Percentiles rank a stretch among this genome's conserved stretches.
Conservation (phyloP, 2,888 invertebrate species). For the Euzophera pinguis region DNA sequence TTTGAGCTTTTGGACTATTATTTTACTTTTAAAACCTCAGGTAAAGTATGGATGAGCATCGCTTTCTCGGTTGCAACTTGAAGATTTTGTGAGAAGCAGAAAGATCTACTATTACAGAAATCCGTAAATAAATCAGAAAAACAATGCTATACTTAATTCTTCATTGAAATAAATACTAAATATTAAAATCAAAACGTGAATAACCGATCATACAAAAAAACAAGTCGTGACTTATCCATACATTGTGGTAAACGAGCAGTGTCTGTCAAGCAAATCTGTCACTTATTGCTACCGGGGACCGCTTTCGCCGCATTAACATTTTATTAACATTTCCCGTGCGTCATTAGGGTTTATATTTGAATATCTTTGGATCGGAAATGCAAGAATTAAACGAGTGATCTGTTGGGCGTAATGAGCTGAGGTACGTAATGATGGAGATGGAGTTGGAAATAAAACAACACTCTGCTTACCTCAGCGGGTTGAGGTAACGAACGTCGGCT, state of each 20-base stretch:
- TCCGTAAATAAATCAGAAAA: not conserved
- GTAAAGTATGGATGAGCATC: too few relatives aligned
- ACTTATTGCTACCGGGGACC: constrained; percentile 67
- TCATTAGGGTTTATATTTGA: constrained; percentile 78
- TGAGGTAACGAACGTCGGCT: constrained; percentile 49
- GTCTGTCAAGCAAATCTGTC: constrained; percentile 78
- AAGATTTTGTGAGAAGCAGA: too few relatives aligned
- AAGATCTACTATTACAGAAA: too few relatives aligned
- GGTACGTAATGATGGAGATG: constrained; percentile 71
- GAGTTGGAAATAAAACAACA: constrained; percentile 63
- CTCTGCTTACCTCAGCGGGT: constrained; percentile 62
- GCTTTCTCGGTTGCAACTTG: too few relatives aligned
- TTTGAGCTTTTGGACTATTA: too few relatives aligned
- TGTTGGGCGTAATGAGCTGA: constrained; percentile 75
- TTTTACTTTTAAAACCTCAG: too few relatives aligned
- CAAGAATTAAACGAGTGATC: constrained; percentile 79
- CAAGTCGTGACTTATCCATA: constrained; percentile 75
- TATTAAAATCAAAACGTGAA: constrained; percentile 14
- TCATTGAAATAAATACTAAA: not conserved
- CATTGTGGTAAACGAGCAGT: constrained; percentile 63
- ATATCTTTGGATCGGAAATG: constrained; percentile 79
- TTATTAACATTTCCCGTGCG: constrained; percentile 76
- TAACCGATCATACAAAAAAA: constrained; percentile 48
- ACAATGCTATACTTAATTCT: not conserved
- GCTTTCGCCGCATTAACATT: constrained; percentile 76